A percentile compares a stretch with the other conserved stretches of the same genome.
These are phyloP conservation scores for Coilia nasus DNA, from an alignment of 2,797 vertebrate genomes.

Conservation along the genomic window DNA sequence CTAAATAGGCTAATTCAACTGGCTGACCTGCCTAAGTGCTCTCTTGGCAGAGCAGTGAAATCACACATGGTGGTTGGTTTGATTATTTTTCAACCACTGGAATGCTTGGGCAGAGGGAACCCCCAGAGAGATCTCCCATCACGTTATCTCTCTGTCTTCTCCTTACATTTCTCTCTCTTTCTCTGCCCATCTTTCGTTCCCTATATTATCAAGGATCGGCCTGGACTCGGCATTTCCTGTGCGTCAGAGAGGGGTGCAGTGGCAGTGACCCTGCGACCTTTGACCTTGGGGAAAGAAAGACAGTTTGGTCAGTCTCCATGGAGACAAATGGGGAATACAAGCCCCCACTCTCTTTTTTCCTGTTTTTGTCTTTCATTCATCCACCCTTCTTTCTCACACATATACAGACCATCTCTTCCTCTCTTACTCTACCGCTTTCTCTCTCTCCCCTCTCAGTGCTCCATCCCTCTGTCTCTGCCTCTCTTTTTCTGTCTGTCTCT, in stretches of 20 bases:
- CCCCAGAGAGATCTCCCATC: background rate
- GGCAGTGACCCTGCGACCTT: constrained; percentile 54
- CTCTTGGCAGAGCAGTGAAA: too few species aligned
- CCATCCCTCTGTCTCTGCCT: background rate
- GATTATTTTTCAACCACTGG: background rate
- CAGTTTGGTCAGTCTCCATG: constrained; percentile 66
- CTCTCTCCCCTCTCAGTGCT: background rate
- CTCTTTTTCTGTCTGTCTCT: background rate
- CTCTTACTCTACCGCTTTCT: background rate
- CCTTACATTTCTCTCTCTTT: constrained; percentile 16
- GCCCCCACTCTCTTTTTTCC: constrained; percentile 20
- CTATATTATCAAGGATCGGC: background rate
- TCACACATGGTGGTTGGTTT: too few species aligned
- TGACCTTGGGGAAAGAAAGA: constrained; percentile 57
- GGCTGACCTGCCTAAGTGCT: too few species aligned
- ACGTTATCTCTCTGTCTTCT: background rate
- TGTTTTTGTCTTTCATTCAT: constrained; percentile 47
- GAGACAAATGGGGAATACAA: constrained; percentile 54
- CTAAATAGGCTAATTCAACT: too few species aligned
- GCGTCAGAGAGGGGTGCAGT: constrained; percentile 41
- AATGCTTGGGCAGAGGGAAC: background rate
- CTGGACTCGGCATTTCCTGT: constrained; percentile 43
- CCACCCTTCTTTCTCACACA: background rate
- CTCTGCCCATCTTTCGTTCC: background rate
- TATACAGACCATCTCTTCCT: background rate